Percentiles rank a stretch among this genome's conserved stretches.
phyloP scores from a whole-genome alignment of 1,140 invertebrate species.

The Aphelenchoides avenae region DNA sequence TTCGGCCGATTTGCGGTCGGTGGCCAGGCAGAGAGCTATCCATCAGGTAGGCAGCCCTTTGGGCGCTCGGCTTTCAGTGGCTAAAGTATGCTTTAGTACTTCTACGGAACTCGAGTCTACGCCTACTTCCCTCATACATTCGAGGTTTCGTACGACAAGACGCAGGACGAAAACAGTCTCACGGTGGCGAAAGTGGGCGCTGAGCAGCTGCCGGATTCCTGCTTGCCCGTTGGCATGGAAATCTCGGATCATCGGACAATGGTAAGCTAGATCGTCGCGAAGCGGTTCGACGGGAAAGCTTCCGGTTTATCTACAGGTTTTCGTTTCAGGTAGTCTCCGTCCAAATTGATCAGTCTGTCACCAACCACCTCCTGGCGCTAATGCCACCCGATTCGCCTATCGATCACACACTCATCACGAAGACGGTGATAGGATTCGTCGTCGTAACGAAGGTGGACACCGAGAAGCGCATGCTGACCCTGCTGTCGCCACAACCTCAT shows the following conservation, averaged over 20 bases:
- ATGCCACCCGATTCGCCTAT: conserved; percentile 32
- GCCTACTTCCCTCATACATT: conserved; percentile 33
- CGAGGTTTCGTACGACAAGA: conserved; percentile 35
- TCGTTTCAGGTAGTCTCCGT: conserved; percentile 32
- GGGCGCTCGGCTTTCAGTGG: too few relatives aligned
- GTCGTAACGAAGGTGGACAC: conserved; percentile 30
- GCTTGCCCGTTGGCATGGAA: conserved; percentile 41
- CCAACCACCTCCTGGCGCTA: conserved; percentile 30
- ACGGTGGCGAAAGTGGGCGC: conserved; percentile 37
- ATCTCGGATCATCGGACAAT: conserved; percentile 40
- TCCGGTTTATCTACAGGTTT: too few relatives aligned
- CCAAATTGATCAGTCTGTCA: conserved; percentile 8
- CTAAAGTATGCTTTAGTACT: too few relatives aligned
- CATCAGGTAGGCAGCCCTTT: conserved; percentile 20
- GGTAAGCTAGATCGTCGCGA: too few relatives aligned
- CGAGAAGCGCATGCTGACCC: conserved; percentile 30
- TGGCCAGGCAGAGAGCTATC: conserved; percentile 17
- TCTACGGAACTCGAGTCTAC: conserved; percentile 34
- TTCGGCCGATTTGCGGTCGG: conserved; percentile 20
- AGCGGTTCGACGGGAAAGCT: too few relatives aligned
- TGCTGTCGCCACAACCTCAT: conserved; percentile 35
- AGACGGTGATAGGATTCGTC: conserved; percentile 29
- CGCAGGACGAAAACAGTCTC: conserved; percentile 36
- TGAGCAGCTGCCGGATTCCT: conserved; percentile 41
- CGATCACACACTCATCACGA: conserved; percentile 27